Conservation (phyloP, 2,797 vertebrate genomes). For the Acrocephalus scirpaceus region DNA sequence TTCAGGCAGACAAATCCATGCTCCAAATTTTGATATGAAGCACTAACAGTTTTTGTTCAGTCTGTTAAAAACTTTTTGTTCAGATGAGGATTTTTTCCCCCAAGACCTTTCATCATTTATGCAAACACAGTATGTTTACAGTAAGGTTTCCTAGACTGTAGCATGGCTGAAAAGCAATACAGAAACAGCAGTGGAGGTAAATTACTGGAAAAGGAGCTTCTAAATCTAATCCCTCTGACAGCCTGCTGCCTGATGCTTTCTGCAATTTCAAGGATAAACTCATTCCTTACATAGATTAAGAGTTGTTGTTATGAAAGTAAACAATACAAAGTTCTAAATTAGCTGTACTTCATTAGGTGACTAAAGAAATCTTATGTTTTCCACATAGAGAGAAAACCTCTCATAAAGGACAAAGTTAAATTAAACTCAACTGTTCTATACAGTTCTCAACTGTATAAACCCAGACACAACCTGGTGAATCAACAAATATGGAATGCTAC, state of each 20-base stretch:
- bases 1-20: background rate
- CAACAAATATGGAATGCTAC: background rate
- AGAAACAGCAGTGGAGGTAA: background rate
- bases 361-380: background rate
- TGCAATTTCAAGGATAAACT: background rate
- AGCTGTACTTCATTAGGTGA: background rate
- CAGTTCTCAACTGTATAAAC: background rate
- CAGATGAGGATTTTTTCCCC: background rate
- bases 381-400: background rate
- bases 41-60: background rate
- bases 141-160: background rate
- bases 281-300: background rate
- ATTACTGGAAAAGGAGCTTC: background rate
- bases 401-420: background rate
- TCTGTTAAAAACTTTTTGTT: background rate
- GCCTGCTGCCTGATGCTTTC: background rate
- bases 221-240: background rate
- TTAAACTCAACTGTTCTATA: background rate
- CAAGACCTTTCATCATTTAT: background rate
- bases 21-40: background rate
- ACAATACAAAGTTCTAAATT: background rate
- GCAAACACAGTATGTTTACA: background rate
- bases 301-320: background rate
- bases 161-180: background rate
- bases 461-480: background rate